Evolutionary conservation across 2,113 vertebrate species (phyloP).

Genomic region (Aphyosemion australe): DNA sequence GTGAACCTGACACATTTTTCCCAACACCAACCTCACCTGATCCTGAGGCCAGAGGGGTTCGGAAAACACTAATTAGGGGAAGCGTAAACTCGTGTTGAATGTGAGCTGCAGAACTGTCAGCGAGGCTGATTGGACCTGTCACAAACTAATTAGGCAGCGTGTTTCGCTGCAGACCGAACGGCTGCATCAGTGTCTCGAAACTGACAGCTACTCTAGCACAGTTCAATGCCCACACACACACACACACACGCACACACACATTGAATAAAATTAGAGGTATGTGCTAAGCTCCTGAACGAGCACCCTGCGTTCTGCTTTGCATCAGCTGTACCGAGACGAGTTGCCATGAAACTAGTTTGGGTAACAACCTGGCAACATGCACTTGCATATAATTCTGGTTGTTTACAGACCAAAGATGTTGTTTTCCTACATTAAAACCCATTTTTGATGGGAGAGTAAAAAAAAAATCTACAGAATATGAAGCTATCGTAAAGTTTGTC

Average conservation of each 20-base stretch:
- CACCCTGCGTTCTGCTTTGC: slow-evolving; percentile 23
- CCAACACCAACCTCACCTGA: slow-evolving; percentile 22
- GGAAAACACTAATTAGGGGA: slow-evolving; percentile 39
- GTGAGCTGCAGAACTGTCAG: slow-evolving; percentile 41
- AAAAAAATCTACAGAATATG: slow-evolving; percentile 64
- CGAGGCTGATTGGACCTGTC: slow-evolving; percentile 53
- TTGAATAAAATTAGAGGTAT: slow-evolving; percentile 20
- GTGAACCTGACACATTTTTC: slow-evolving; percentile 50
- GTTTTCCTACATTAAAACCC: slow-evolving; percentile 73
- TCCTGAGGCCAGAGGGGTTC: slow-evolving; percentile 19
- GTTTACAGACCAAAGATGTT: slow-evolving; percentile 95
- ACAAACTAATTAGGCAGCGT: slow-evolving; percentile 52
- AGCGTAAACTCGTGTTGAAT: slow-evolving; percentile 13
- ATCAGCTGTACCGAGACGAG: slow-evolving; percentile 47
- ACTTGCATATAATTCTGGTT: slow-evolving; percentile 64
- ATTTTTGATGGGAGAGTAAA: slow-evolving; percentile 76
- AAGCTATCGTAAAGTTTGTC: slow-evolving; percentile 80
- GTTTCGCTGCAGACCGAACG: slow-evolving; percentile 32
- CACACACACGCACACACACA: neutral
- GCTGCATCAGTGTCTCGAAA: slow-evolving; percentile 45
- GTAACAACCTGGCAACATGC: slow-evolving; percentile 42
- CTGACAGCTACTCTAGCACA: slow-evolving; percentile 31
- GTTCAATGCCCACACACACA: slow-evolving; percentile 18
- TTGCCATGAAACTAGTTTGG: slow-evolving; percentile 38
- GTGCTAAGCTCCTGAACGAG: slow-evolving; percentile 18